Conservation (phyloP, 2,113 vertebrate species). For the Thunnus thynnus region DNA sequence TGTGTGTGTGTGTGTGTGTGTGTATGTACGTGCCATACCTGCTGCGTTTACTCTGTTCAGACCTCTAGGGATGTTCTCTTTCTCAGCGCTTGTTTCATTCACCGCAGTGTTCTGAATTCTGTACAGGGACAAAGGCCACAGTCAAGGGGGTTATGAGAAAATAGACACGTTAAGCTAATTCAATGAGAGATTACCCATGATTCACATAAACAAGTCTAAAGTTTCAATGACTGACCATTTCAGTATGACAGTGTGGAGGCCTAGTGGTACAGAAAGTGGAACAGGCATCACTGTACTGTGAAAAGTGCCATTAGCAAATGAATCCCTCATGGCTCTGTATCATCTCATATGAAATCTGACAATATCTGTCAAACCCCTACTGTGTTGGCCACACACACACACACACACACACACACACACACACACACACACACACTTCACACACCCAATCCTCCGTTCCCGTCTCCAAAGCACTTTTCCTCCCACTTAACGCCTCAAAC, state of each 20-base stretch:
- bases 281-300: constrained; percentile 41
- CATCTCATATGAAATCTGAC: constrained; percentile 74
- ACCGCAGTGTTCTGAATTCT: constrained; percentile 60
- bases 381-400: constrained; percentile 62
- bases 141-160: constrained; percentile 32
- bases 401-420: constrained; percentile 56
- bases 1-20: constrained; percentile 16
- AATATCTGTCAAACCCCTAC: constrained; percentile 75
- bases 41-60: constrained; percentile 83
- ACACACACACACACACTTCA: constrained; percentile 57
- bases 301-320: constrained; percentile 70
- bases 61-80: constrained; percentile 76
- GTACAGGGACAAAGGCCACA: constrained; percentile 46
- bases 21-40: constrained; percentile 69
- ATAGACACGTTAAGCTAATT: constrained; percentile 22
- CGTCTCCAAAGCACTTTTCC: constrained; percentile 77
- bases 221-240: constrained; percentile 37
- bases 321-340: constrained; percentile 59
- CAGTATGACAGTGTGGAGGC: constrained; percentile 36
- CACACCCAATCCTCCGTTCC: constrained; percentile 60
- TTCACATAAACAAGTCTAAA: constrained; percentile 26
- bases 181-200: constrained; percentile 32
- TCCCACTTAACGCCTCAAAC: constrained; percentile 81
- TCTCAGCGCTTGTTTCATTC: constrained; percentile 51
- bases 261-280: constrained; percentile 42